Conservation (phyloP, 2,113 vertebrate species). For the Nothoprocta pentlandii region DNA sequence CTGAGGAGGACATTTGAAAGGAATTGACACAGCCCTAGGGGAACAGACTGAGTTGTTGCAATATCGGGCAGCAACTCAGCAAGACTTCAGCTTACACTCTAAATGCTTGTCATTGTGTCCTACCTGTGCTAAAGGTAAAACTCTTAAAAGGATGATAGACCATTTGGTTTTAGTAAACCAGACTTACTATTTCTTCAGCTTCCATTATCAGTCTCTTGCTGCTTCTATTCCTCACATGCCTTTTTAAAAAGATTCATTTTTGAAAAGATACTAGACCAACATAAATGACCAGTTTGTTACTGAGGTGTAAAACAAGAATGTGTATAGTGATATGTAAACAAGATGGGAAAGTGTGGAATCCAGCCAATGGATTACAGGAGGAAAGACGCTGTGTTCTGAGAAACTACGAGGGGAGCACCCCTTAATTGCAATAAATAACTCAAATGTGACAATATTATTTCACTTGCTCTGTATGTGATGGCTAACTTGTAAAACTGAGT, state of each 20-base stretch:
- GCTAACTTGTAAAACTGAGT: neutral
- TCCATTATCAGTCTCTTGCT: neutral
- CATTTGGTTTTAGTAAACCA: neutral
- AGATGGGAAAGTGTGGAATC: neutral
- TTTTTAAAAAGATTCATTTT: neutral
- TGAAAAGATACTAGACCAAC: neutral
- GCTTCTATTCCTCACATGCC: fast-evolving
- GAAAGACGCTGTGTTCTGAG: neutral
- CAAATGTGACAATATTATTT: neutral
- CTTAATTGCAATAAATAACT: neutral
- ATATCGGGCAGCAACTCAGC: neutral
- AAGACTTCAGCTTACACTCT: neutral
- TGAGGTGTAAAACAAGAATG: neutral
- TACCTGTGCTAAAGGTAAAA: neutral
- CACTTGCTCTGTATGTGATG: neutral
- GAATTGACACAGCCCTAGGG: neutral
- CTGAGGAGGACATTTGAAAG: neutral
- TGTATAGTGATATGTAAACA: neutral
- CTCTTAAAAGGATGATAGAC: neutral
- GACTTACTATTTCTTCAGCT: neutral
- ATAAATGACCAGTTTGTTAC: neutral
- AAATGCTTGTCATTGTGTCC: neutral
- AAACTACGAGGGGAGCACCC: neutral
- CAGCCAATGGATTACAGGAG: neutral
- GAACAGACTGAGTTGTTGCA: neutral